Conservation (phyloP, 64 coral and sea anemone genomes). For the Acropora tenuis region DNA sequence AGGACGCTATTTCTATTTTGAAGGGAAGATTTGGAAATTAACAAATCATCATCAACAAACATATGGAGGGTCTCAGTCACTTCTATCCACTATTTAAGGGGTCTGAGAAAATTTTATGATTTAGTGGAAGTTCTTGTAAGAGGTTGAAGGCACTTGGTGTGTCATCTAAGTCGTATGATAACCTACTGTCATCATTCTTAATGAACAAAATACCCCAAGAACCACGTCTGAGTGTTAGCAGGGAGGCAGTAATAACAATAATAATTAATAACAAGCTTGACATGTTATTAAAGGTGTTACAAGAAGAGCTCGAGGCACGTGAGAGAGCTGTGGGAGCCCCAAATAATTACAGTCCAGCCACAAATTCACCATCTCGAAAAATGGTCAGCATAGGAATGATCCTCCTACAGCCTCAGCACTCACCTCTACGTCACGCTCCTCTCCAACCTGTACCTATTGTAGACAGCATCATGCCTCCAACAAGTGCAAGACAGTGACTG, state of each 20-base stretch:
- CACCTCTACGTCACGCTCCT: background rate
- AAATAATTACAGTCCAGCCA: background rate
- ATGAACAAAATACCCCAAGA: constrained; percentile 27
- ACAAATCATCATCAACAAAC: constrained; percentile 59
- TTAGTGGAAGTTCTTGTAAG: constrained; percentile 11
- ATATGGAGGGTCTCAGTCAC: constrained; percentile 28
- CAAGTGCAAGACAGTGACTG: constrained; percentile 2
- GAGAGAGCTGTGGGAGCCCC: background rate
- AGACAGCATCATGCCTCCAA: background rate
- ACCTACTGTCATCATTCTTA: background rate
- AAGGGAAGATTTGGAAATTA: constrained; percentile 49
- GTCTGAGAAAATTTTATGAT: constrained; percentile 7
- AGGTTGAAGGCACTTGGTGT: constrained; percentile 35
- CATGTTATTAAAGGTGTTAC: background rate
- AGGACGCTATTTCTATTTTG: constrained; percentile 44
- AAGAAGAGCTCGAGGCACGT: background rate
- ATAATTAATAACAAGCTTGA: no score
- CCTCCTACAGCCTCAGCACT: background rate
- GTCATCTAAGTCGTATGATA: constrained; percentile 29
- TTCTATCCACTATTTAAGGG: background rate
- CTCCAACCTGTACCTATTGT: constrained; percentile 33
- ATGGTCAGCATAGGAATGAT: background rate
- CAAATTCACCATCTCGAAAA: background rate
- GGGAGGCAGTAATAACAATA: no score
- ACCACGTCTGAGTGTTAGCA: background rate